A percentile compares a stretch with the other conserved stretches of the same genome.
phyloP scores from a whole-genome alignment of 2,797 vertebrate genomes.

The Paguma larvata region DNA sequence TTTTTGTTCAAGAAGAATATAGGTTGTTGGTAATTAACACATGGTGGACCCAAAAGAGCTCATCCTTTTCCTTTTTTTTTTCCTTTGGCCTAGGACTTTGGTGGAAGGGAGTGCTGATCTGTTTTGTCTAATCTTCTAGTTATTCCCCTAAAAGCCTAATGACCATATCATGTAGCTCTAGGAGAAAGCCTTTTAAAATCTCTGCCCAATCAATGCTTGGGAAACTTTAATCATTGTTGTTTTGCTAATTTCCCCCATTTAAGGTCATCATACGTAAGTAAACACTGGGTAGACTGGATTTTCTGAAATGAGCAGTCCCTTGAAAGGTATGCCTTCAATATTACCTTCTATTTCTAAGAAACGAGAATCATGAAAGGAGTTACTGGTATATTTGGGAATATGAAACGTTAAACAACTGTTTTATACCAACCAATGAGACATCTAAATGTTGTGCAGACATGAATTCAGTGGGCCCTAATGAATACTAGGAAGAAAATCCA shows the following conservation, averaged over 20 bases:
- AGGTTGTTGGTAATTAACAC: background rate
- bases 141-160: constrained; percentile 61
- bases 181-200: constrained; percentile 54
- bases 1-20: background rate
- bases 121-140: constrained; percentile 42
- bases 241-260: constrained; percentile 64
- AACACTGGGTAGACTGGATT: background rate
- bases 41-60: background rate
- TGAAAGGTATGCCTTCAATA: background rate
- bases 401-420: background rate
- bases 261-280: constrained; percentile 59
- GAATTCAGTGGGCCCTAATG: background rate
- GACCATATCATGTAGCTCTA: constrained; percentile 37
- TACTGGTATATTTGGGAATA: background rate
- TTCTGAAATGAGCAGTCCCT: constrained; percentile 43
- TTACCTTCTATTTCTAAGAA: constrained; percentile 62
- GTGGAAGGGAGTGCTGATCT: background rate
- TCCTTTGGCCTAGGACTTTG: background rate
- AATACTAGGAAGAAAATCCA: background rate
- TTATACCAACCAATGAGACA: background rate
- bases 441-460: background rate
- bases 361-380: constrained; percentile 22
- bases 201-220: constrained; percentile 24
- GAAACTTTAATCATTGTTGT: constrained; percentile 68
- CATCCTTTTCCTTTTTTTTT: background rate